Evolutionary conservation across 1,140 invertebrate species (phyloP).

Genomic region (Phthorimaea operculella): DNA sequence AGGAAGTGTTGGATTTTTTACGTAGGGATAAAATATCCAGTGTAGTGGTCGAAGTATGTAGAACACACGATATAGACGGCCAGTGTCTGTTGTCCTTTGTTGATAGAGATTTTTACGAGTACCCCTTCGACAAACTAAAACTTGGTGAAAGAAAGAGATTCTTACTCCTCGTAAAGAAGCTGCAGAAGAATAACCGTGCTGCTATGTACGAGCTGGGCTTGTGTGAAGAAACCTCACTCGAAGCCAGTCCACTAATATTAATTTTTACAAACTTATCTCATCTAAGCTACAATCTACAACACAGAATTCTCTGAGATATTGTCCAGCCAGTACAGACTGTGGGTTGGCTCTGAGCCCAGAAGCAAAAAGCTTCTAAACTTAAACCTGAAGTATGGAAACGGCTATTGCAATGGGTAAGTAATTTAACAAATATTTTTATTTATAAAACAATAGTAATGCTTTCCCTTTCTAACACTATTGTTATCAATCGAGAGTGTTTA

Average conservation of each 20-base stretch:
- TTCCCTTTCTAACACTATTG: no score
- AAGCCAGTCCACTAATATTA: conserved; percentile 59
- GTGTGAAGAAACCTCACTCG: conserved; percentile 40
- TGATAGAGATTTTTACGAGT: conserved; percentile 62
- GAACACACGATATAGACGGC: conserved; percentile 57
- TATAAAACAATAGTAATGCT: not conserved
- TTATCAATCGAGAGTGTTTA: no score
- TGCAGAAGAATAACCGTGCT: conserved; percentile 56
- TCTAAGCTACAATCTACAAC: conserved; percentile 62
- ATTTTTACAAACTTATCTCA: conserved; percentile 63
- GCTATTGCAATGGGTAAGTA: conserved; percentile 60
- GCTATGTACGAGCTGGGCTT: conserved; percentile 61
- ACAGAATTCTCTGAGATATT: conserved; percentile 45
- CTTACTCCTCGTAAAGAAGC: conserved; percentile 54
- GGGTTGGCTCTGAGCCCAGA: conserved; percentile 43
- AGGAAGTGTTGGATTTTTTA: conserved; percentile 65
- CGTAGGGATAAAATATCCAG: conserved; percentile 60
- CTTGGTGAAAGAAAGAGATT: conserved; percentile 61
- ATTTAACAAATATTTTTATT: not conserved
- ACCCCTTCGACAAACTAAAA: conserved; percentile 56
- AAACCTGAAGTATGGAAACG: conserved; percentile 67
- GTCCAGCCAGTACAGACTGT: conserved; percentile 30
- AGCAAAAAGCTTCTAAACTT: conserved; percentile 58
- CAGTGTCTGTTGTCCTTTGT: conserved; percentile 58
- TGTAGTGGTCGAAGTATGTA: conserved; percentile 50